These are phyloP conservation scores for Acrossocheilus wenchowensis DNA, from an alignment of 2,797 vertebrate genomes.

Conservation along the genomic window DNA sequence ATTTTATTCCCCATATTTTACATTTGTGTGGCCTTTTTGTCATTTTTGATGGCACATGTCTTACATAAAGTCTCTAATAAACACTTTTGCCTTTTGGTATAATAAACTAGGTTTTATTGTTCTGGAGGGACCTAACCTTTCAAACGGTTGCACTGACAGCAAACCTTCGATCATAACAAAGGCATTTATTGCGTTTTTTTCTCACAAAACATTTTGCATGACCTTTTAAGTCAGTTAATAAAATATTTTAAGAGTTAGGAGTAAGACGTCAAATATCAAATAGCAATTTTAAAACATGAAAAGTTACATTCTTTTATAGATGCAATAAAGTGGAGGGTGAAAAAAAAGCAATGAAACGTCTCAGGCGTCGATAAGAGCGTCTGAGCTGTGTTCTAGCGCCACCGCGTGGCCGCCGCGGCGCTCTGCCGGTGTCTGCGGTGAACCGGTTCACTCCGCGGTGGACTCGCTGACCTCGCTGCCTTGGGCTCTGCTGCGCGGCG, in stretches of 20 bases:
- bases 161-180: background rate
- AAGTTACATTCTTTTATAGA: background rate
- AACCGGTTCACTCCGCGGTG: constrained; percentile 59
- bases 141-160: background rate
- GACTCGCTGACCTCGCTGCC: constrained; percentile 58
- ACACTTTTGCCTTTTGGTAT: background rate
- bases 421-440: constrained; percentile 10
- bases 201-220: background rate
- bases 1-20: background rate
- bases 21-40: background rate
- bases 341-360: background rate
- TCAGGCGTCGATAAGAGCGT: background rate
- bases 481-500: background rate
- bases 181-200: background rate
- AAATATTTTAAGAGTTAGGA: background rate
- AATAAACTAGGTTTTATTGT: background rate
- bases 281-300: background rate
- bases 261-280: background rate
- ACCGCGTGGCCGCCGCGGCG: constrained; percentile 3
- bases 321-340: background rate
- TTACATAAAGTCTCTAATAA: background rate
- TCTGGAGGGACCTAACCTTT: background rate
- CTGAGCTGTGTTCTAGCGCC: constrained; percentile 17
- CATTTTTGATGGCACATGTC: background rate
- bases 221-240: background rate